A percentile compares a stretch with the other conserved stretches of the same genome.
Conservation (phyloP, 2,888 invertebrate genomes). For the Pristionchus maxplancki region DNA sequence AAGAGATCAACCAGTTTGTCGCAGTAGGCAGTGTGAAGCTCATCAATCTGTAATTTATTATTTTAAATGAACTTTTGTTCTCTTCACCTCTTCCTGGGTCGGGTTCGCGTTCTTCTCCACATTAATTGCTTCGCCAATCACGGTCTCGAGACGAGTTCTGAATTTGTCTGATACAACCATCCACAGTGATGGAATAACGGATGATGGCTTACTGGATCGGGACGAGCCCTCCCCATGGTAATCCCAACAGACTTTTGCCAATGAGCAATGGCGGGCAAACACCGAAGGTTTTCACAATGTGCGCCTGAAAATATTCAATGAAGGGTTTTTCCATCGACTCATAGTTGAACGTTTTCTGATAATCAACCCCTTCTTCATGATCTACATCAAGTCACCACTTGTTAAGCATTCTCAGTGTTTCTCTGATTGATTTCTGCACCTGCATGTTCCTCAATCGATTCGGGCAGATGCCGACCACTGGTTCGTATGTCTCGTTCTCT, state of each 20-base stretch:
- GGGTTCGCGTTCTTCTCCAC: conserved; percentile 10
- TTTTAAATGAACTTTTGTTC: too few relatives aligned
- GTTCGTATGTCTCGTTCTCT: conserved; percentile 9
- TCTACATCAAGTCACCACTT: too few relatives aligned
- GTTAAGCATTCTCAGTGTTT: too few relatives aligned
- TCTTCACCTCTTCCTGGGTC: not conserved
- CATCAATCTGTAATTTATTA: not conserved
- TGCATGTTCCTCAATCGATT: conserved; percentile 41
- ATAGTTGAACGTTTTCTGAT: too few relatives aligned
- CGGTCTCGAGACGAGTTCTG: not conserved
- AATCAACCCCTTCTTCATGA: too few relatives aligned
- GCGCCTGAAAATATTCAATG: not conserved
- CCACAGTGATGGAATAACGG: not conserved
- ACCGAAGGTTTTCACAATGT: not conserved
- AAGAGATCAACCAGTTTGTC: not conserved
- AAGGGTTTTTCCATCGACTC: not conserved
- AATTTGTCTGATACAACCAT: not conserved
- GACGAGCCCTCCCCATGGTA: conserved; percentile 22
- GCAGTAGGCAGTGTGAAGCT: not conserved
- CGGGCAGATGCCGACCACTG: not conserved
- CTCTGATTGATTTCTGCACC: not conserved
- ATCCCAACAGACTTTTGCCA: not conserved
- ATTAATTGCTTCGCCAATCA: not conserved
- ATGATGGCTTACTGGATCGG: not conserved
- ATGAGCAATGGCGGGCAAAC: not conserved